Evolutionary conservation across 2,797 vertebrate genomes (phyloP).

Genomic region (Enteromius viviparus): DNA sequence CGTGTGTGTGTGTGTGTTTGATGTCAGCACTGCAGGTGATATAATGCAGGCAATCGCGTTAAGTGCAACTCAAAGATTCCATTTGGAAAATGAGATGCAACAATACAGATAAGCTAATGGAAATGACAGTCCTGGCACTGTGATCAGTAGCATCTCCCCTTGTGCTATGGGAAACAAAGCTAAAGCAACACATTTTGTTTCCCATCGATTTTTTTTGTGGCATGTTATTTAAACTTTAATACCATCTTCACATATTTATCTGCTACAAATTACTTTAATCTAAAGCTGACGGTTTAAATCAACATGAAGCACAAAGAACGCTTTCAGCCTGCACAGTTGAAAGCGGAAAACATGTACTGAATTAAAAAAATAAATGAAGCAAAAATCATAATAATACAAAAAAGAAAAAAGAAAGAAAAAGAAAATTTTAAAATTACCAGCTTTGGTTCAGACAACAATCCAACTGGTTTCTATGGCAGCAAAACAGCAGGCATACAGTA

Average conservation of each 20-base stretch:
- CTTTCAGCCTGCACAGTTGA: not conserved
- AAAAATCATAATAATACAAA: not conserved
- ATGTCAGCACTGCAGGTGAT: slow-evolving; percentile 48
- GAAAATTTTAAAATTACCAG: not conserved
- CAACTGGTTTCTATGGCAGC: not conserved
- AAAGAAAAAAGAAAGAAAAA: not conserved
- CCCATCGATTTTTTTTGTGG: not conserved
- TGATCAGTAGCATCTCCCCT: slow-evolving; percentile 41
- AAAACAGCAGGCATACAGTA: not conserved
- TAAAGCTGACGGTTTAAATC: not conserved
- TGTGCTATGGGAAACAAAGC: slow-evolving; percentile 26
- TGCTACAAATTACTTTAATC: not conserved
- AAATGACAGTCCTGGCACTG: slow-evolving; percentile 43
- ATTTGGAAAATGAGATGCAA: slow-evolving; percentile 60
- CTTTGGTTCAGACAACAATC: not conserved
- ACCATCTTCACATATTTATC: slow-evolving; percentile 2
- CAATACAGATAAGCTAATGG: slow-evolving; percentile 53
- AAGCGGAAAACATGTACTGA: not conserved
- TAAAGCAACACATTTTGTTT: not conserved
- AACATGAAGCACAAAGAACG: not conserved
- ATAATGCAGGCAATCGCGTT: slow-evolving; percentile 62
- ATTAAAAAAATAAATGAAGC: not conserved
- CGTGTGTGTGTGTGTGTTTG: not conserved
- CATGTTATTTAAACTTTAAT: not conserved
- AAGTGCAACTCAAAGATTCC: slow-evolving; percentile 62